Evolutionary conservation across 2,888 invertebrate genomes (phyloP).

Genomic region (Digitonthophagus gazella): DNA sequence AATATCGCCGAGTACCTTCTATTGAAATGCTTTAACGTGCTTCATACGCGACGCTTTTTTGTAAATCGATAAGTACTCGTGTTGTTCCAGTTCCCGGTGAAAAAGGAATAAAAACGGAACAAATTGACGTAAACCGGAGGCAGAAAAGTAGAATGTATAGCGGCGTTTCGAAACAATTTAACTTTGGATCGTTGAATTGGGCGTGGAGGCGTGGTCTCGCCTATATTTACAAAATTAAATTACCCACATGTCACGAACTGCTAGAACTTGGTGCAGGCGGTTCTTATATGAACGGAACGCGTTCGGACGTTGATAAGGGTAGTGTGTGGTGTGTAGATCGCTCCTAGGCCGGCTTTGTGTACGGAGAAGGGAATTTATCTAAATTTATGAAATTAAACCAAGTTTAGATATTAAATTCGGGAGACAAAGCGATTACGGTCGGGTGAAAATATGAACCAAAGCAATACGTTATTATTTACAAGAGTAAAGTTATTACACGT

Average conservation of each 20-base stretch:
- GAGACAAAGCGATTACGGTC: background rate
- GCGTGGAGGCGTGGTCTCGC: background rate
- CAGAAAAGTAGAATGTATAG: background rate
- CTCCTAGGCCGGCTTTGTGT: background rate
- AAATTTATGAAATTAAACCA: background rate
- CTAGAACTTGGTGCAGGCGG: background rate
- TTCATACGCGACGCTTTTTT: background rate
- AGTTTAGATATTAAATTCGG: background rate
- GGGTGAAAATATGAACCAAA: background rate
- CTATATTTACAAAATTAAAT: constrained; percentile 22
- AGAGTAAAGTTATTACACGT: background rate
- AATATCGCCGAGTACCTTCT: background rate
- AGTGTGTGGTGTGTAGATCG: too few relatives aligned
- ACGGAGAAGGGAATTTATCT: background rate
- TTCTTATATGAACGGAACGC: background rate
- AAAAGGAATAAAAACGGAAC: background rate
- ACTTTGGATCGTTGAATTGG: constrained; percentile 9
- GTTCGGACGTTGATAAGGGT: background rate
- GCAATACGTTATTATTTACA: background rate
- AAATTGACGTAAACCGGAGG: background rate
- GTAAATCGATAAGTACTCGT: background rate
- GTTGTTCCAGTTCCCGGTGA: background rate
- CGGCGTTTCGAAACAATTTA: constrained; percentile 6
- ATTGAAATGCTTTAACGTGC: background rate
- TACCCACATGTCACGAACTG: constrained; percentile 17